Evolutionary conservation across 2,797 vertebrate species (phyloP), one percentile per base, ranked within the genome.

Genomic region (Darevskia nairensis): DNA sequence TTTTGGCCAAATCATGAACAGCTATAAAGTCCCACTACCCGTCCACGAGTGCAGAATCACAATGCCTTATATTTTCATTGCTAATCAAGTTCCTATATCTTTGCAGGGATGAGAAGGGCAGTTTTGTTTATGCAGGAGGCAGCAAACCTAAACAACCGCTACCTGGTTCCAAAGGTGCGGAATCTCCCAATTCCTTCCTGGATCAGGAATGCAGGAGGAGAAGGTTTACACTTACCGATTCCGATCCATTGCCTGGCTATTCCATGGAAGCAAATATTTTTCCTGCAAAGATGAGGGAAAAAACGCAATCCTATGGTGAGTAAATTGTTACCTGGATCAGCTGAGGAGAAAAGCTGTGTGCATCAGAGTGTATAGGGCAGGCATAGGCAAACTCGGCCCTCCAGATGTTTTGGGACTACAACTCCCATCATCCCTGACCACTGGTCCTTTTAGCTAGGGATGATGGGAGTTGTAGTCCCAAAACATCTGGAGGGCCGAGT

Each of bases 111-210:
- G 96, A 96, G 78, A 96, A 97, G 77, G 93, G 90, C 82, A 96
- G 93, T 79, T 96, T 95, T 89, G 72, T 93, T 2, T 96, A 92
- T 4, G 95, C 96, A 91, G 96, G 95, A 87, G 86, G 92, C 89
- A 94, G 80, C 84, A 97, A 96, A 88, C 82, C 6, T 78, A 93
- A 69, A 82, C 93, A 96, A 91, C 95, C 94, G 1, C 0, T 96
- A 89, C 82, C 92, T 92, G 92, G 95, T 75, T 91, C 96, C 91
- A 84, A 96, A 92, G 98, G 98, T 0, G 98, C 98, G 0, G 98
- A 99, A 94, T 99, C 98, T 72, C 98, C 98, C 0, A 98, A 98
- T 95, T 98, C 98, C 23, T 98, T 97, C 90, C 94, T 99, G 95
- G 98, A 99, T 93, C 96, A 97, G 25, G 98, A 98, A 82, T 95